Conservation (phyloP, 2,888 invertebrate genomes). For the Thecophora atra region DNA sequence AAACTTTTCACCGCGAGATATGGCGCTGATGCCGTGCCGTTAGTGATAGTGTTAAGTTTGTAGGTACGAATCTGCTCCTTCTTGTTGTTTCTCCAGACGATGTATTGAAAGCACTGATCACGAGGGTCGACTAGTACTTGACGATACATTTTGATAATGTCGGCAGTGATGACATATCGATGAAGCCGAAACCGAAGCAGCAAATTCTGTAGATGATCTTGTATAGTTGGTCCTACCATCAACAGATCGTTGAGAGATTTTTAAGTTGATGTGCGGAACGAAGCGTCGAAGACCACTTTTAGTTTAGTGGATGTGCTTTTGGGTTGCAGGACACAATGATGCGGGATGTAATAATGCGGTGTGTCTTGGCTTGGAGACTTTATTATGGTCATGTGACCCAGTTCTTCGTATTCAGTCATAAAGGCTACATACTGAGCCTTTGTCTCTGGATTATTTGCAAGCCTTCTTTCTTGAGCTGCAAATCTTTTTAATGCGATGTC, state of each 20-base stretch:
- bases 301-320: background rate
- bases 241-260: slow-evolving; percentile 34
- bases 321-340: slow-evolving; percentile 4
- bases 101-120: slow-evolving; percentile 32
- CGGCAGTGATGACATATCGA: slow-evolving; percentile 18
- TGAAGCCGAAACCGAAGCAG: background rate
- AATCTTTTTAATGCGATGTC: slow-evolving; percentile 2
- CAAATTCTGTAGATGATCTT: slow-evolving; percentile 21
- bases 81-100: slow-evolving; percentile 40
- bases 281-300: slow-evolving; percentile 6
- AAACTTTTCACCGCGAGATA: slow-evolving; percentile 40
- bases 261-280: background rate
- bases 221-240: slow-evolving; percentile 42
- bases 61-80: slow-evolving; percentile 35
- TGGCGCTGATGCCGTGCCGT: slow-evolving; percentile 36
- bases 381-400: slow-evolving; percentile 26
- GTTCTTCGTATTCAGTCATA: slow-evolving; percentile 17
- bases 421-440: background rate
- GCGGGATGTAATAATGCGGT: slow-evolving; percentile 22
- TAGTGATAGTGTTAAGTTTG: slow-evolving; percentile 41
- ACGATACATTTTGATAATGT: slow-evolving; percentile 26
- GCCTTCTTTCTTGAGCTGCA: slow-evolving; percentile 1
- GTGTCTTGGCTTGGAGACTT: background rate
- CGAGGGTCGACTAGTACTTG: slow-evolving; percentile 18
- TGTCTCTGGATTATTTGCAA: background rate